Base-by-base conservation (phyloP, 2,888 invertebrate species). In the Chamaedrilus cognettii region DNA sequence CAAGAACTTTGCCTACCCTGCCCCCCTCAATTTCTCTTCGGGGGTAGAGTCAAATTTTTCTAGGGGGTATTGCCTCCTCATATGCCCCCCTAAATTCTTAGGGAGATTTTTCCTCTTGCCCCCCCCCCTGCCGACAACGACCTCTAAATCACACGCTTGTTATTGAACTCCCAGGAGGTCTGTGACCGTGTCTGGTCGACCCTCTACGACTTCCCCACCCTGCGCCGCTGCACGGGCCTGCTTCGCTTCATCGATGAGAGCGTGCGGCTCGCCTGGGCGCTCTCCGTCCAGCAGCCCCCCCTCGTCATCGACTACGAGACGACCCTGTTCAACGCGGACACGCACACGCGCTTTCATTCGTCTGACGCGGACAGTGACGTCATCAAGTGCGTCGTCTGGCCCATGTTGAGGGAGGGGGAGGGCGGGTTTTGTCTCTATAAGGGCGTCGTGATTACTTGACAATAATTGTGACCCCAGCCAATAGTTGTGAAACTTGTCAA, bases 171-270 rank as follows among this genome's bases (percentile, higher is more conserved):
- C n/a, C 80, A 88, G 88, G 87, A 88, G 76, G 88, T 88, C 1
- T 86, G 87, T 70, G 82, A 85, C 34, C 89, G 93, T 87, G 89
- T 97, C 72, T 89, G 93, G 84, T 90, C 90, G 73, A 96, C 96
- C 0, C 87, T 97, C 26, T 93, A 93, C 79, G 96, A 96, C 86
- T 97, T 96, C 85, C 93, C 94, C 35, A 92, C 93, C 82, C 87
- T 97, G 77, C 90, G 90, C 74, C 85, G 87, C 0, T 95, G 94
- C 81, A n/a, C n/a, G n/a, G n/a, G n/a, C n/a, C n/a, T n/a, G n/a
- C n/a, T n/a, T n/a, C n/a, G n/a, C n/a, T n/a, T n/a, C n/a, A n/a
- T 93, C 63, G 87, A 89, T 34, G 90, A 91, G 51, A 91, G 93
- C 69, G 92, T 94, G 52, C 87, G 91, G 68, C 87, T 93, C n/a